phyloP scores from a whole-genome alignment of 1,140 invertebrate genomes.

The Helicoverpa armigera region DNA sequence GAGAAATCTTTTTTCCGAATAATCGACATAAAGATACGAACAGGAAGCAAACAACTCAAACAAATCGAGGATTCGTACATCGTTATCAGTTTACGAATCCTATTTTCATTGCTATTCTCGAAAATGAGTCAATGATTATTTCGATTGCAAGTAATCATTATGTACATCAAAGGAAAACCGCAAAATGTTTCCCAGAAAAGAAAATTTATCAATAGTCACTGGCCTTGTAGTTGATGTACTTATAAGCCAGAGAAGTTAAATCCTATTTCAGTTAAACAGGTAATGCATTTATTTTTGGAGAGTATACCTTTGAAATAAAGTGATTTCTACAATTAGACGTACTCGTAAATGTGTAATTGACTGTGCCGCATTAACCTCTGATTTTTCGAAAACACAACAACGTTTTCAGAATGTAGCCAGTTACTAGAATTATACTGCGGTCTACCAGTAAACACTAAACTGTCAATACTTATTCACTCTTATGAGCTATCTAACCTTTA shows the following conservation, averaged over 20 bases:
- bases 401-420: constrained; percentile 3
- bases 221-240: too few species aligned
- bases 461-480: constrained; percentile 31
- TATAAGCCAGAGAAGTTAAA: too few species aligned
- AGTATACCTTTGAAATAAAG: background rate
- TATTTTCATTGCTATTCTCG: background rate
- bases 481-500: constrained; percentile 36
- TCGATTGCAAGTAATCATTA: background rate
- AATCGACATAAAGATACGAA: constrained; percentile 19
- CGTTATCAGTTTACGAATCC: background rate
- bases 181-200: background rate
- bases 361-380: background rate
- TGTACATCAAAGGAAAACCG: background rate
- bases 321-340: background rate
- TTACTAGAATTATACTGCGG: constrained; percentile 15
- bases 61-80: background rate
- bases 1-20: constrained; percentile 28
- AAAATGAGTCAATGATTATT: constrained; percentile 6
- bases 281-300: background rate
- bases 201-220: background rate
- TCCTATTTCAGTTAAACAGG: too few species aligned
- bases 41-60: background rate
- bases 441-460: constrained; percentile 4
- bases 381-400: background rate
- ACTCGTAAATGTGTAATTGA: background rate